Evolutionary conservation across 2,113 vertebrate species (phyloP), one percentile per base, ranked within the genome.

Genomic region (Pelobates fuscus): DNA sequence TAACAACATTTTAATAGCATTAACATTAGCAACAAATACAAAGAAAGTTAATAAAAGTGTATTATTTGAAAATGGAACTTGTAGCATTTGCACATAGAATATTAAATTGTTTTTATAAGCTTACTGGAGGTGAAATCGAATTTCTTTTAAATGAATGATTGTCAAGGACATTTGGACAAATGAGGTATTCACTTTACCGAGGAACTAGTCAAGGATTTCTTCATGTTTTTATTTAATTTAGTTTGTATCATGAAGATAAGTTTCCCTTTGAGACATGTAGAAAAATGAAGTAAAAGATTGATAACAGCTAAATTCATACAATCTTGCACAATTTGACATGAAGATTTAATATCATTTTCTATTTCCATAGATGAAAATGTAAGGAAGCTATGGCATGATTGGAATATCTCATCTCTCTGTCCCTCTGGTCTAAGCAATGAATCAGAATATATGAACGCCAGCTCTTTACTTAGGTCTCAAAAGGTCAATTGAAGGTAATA

Each of bases 201-300:
- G 73, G 84, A 88, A 76, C 66, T 52, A 82, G 78, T 70, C 77
- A 83, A 78, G 77, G 57, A 84, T 83, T 84, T 86, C 69, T 83
- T 81, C 68, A 85, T 82, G 67, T 75, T 85, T 89, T 87, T 81
- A 83, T 84, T 87, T 86, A 84, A 87, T 85, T 86, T 88, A 25
- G 32, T 82, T 83, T 43, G 54, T 81, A 82, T 79, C 77, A 83
- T 78, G 73, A 80, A 82, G 70, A 30, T 85, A 84, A 86, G 49
- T 76, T 83, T 78, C 73, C 75, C 77, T 84, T 78, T 84, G 81
- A 82, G 82, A 82, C 55, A 80, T 7, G 82, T 54, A 73, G 26
- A 12, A 65, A 80, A 84, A 83, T 49, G 79, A 85, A 87, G 86
- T 80, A 86, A 81, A 85, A 88, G 57, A 87, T 81, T 87, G 85